Conservation (phyloP, 2,888 invertebrate genomes). For the Drosophila anomalata region DNA sequence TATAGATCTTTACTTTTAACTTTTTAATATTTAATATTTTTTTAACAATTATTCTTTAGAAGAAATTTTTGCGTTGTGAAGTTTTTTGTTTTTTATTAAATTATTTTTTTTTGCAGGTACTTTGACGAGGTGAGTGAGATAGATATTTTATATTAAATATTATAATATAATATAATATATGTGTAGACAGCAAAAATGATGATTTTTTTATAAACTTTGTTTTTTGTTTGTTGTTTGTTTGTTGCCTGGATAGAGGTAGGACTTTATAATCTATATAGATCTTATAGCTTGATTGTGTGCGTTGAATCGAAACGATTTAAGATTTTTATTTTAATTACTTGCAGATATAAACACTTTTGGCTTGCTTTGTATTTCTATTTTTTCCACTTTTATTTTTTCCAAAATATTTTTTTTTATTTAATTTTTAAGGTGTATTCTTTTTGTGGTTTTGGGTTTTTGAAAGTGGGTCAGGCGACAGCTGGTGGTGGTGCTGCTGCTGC, state of each 20-base stretch:
- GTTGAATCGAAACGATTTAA: constrained; percentile 40
- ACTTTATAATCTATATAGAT: constrained; percentile 30
- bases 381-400: constrained; percentile 4
- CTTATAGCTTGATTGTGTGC: constrained; percentile 44
- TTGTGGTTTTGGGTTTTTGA: constrained; percentile 26
- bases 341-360: constrained; percentile 29
- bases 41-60: constrained; percentile 18
- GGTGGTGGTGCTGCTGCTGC: neutral
- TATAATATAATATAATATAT: constrained; percentile 23
- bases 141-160: constrained; percentile 33
- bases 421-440: constrained; percentile 7
- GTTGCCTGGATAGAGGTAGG: constrained; percentile 44
- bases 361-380: constrained; percentile 23
- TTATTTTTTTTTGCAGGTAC: constrained; percentile 69
- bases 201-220: constrained; percentile 35
- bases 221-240: constrained; percentile 25
- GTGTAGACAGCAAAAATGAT: constrained; percentile 49
- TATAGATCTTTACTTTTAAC: neutral
- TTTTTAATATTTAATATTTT: neutral
- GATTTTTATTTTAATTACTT: neutral
- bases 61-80: constrained; percentile 20
- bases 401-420: constrained; percentile 19
- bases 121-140: constrained; percentile 71
- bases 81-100: constrained; percentile 20
- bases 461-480: constrained; percentile 34